Base-by-base conservation (phyloP, 1,140 invertebrate species). In the Drosophila trapezifrons region DNA sequence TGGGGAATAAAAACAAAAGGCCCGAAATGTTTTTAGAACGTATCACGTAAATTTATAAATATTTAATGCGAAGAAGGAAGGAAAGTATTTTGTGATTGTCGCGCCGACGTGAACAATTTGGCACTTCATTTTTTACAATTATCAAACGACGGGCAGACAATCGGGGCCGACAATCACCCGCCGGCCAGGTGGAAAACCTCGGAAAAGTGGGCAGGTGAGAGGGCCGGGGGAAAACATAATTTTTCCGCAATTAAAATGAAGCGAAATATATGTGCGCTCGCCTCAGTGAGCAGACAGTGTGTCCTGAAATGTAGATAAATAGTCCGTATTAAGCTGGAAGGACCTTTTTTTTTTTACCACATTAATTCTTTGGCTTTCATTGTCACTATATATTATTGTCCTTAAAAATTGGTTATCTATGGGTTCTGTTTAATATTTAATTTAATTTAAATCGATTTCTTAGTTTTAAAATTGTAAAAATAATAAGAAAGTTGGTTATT, bases 41-140 rank as follows among this genome's bases (percentile, higher is more conserved):
- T 55, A 70, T 52, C 29, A n/a, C 47, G n/a, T 70, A 57, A 71
- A 57, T 57, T 27, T n/a, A 37, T 22, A 54, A 22, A 54, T 71
- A 58, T 71, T 71, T 58, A 71, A 71, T 71, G 51, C 32, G 25
- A 38, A 32, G 29, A 32, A 59, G 62, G 66, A 72, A 72, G 69
- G 70, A 63, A 75, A 51, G 71, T 38, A 75, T 64, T 52, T 75
- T 75, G 71, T 57, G 67, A 76, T 59, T 76, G 73, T 76, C 62
- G 73, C 73, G 47, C 27, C 57, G 75, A 70, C 65, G 52, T 71
- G 54, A 73, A 58, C 54, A 65, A 72, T 78, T 85, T 66, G 77
- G 59, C 72, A 87, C 76, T 87, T 60, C 71, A 86, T 87, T 87
- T 87, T 75, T 86, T 76, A 76, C 72, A 75, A 87, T 83, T 86